These are phyloP conservation scores for Ryuthela nishihirai DNA, from an alignment of 2,888 invertebrate species.

Conservation along the genomic window DNA sequence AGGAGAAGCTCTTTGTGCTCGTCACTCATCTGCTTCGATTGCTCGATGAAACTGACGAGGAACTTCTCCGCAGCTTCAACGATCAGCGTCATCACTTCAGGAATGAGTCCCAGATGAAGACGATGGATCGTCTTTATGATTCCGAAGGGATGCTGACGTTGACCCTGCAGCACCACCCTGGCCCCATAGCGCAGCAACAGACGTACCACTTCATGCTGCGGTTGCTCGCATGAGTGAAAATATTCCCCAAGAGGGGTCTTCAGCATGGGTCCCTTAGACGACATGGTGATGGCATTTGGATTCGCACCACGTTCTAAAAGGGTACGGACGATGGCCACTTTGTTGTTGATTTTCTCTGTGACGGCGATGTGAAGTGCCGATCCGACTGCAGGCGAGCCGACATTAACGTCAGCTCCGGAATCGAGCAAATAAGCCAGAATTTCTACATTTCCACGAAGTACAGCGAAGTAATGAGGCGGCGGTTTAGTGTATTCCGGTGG, in stretches of 20 bases:
- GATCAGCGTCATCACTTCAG: constrained; percentile 58
- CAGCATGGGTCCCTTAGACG: constrained; percentile 61
- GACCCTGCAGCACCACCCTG: constrained; percentile 62
- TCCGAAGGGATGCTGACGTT: constrained; percentile 76
- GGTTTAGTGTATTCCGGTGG: constrained; percentile 62
- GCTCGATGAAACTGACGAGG: constrained; percentile 72
- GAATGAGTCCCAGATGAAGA: constrained; percentile 54
- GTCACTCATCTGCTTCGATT: constrained; percentile 63
- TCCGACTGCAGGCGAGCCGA: constrained; percentile 75
- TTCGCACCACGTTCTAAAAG: constrained; percentile 54
- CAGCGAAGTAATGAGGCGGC: constrained; percentile 78
- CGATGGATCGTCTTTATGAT: constrained; percentile 74
- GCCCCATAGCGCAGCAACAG: constrained; percentile 72
- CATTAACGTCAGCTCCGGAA: constrained; percentile 71
- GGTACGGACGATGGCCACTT: constrained; percentile 45
- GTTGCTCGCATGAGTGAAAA: constrained; percentile 61
- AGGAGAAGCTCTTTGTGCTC: constrained; percentile 64
- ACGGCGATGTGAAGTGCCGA: constrained; percentile 72
- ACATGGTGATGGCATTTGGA: constrained; percentile 64
- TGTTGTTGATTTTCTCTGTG: constrained; percentile 51
- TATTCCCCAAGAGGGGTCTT: constrained; percentile 65
- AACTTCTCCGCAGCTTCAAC: constrained; percentile 71
- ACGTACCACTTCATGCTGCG: constrained; percentile 63
- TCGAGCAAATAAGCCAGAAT: constrained; percentile 58
- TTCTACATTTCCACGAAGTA: constrained; percentile 69